Base-by-base conservation (phyloP, 1,140 invertebrate species). In the Hypsibius dujardini region DNA sequence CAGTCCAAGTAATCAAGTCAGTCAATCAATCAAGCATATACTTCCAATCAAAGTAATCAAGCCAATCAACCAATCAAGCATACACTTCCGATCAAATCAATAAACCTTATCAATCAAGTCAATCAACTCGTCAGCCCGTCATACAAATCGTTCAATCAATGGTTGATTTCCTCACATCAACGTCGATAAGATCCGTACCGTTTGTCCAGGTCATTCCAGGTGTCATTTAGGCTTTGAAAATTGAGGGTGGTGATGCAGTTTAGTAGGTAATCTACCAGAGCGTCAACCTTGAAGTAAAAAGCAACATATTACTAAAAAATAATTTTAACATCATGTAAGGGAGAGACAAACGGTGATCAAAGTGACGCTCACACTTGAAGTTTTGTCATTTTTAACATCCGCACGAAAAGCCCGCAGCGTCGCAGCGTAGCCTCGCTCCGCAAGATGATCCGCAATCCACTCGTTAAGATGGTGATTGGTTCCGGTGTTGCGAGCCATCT, bases 301-400 rank as follows among this genome's bases (percentile, higher is more conserved):
- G 42, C 62, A 14, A 42, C 62, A n/a, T 56, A 7, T 7, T 56
- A n/a, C 50, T n/a, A n/a, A n/a, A n/a, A n/a, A n/a, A n/a, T n/a
- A n/a, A n/a, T n/a, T n/a, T n/a, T n/a, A n/a, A n/a, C n/a, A n/a
- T n/a, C n/a, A n/a, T n/a, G n/a, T n/a, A n/a, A n/a, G n/a, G n/a
- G n/a, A n/a, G n/a, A n/a, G n/a, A n/a, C n/a, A 56, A n/a, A n/a
- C 7, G 50, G 50, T n/a, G n/a, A 56, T 7, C 7, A 56, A 56
- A n/a, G 50, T 42, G 3, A 3, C 12, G 45, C 62, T 7, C 45
- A 67, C 62, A 7, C 3, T 67, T 42, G 42, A 14, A 14, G 42
- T 67, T 67, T 42, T 7, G 62, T 67, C 62, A 67, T 67, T 67
- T 67, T 42, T 67, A 3, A 67, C 7, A 7, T 67, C 62, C 3